These are phyloP conservation scores for Embidobia sp. DNA, from an alignment of 2,888 invertebrate genomes.

Conservation along the genomic window DNA sequence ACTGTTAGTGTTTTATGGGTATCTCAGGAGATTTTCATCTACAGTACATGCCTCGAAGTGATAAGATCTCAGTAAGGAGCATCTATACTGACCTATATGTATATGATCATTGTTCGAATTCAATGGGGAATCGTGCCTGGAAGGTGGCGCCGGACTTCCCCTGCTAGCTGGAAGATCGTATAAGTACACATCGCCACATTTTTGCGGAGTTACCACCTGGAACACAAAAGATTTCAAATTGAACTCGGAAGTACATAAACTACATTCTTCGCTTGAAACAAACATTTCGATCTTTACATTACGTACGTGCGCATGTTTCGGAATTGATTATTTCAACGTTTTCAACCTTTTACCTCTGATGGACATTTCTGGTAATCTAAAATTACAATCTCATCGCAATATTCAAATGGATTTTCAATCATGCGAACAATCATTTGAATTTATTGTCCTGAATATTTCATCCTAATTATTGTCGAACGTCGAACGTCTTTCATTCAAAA, in stretches of 20 bases:
- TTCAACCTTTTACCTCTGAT: too few species aligned
- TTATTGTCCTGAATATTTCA: too few species aligned
- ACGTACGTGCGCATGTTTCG: too few species aligned
- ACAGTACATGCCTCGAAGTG: conserved; percentile 13
- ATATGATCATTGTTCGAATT: conserved; percentile 78
- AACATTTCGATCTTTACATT: too few species aligned
- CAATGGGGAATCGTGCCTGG: conserved; percentile 77
- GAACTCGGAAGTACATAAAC: not conserved
- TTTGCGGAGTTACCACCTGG: conserved; percentile 87
- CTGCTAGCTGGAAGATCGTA: conserved; percentile 85
- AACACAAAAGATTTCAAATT: conserved; percentile 64
- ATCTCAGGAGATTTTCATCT: conserved; percentile 46
- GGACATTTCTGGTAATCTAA: too few species aligned
- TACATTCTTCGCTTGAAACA: too few species aligned
- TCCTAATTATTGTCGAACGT: too few species aligned
- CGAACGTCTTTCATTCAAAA: too few species aligned
- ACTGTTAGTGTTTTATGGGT: conserved; percentile 13
- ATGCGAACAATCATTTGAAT: too few species aligned
- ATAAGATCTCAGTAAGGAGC: conserved; percentile 46
- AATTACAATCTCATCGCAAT: too few species aligned
- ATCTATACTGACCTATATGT: conserved; percentile 73
- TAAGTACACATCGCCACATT: conserved; percentile 88
- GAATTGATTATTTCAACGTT: too few species aligned
- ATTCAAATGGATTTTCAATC: too few species aligned
- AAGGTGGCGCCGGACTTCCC: conserved; percentile 77